phyloP scores from a whole-genome alignment of 1,140 invertebrate genomes.

The Anastrepha obliqua region DNA sequence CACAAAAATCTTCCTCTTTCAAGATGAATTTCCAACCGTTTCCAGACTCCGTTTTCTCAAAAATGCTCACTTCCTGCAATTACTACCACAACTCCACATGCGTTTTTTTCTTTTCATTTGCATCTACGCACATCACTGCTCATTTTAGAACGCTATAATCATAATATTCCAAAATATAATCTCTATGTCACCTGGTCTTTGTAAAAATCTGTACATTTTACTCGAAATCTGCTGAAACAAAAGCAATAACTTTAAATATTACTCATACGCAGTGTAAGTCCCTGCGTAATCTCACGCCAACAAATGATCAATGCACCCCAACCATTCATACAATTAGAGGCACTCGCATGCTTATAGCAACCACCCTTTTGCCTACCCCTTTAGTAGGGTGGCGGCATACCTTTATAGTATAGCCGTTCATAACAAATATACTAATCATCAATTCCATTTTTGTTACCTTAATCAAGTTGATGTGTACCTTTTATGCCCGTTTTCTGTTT shows the following conservation, averaged over 20 bases:
- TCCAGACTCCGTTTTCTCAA: not conserved
- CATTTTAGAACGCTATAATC: not conserved
- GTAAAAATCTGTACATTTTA: not conserved
- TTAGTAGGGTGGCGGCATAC: too few relatives aligned
- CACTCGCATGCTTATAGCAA: not conserved
- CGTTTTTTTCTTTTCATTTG: too few relatives aligned
- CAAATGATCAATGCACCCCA: constrained; percentile 31
- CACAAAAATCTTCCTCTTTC: not conserved
- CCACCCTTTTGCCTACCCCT: too few relatives aligned
- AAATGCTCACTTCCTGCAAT: not conserved
- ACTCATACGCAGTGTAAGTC: not conserved
- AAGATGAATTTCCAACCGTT: not conserved
- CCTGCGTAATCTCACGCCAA: not conserved
- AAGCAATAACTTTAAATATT: not conserved
- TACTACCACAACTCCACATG: too few relatives aligned
- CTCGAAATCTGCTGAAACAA: not conserved
- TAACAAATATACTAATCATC: constrained; percentile 48
- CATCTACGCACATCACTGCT: not conserved
- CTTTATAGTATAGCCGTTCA: not conserved
- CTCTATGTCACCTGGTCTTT: not conserved
- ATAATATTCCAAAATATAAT: not conserved
- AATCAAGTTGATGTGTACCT: constrained; percentile 42
- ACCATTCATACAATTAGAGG: not conserved
- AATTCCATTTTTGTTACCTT: constrained; percentile 50
- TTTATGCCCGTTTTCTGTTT: not conserved